Conservation (phyloP, 2,113 vertebrate species). For the Ptychochromis oligacanthus region DNA sequence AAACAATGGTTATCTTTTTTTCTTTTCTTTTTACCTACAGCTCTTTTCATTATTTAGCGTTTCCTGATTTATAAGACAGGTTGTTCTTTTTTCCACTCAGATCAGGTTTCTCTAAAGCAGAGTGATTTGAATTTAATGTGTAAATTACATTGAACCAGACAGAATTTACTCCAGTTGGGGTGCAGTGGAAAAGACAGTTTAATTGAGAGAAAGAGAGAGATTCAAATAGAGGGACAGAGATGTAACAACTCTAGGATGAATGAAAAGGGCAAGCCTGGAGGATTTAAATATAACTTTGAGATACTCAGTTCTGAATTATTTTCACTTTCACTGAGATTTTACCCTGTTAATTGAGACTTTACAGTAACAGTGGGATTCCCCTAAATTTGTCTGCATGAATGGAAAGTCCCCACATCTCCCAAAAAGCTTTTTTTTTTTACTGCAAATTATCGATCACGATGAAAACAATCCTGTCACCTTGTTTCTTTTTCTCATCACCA, state of each 20-base stretch:
- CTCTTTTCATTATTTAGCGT: conserved; percentile 21
- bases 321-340: conserved; percentile 22
- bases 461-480: neutral
- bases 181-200: conserved; percentile 14
- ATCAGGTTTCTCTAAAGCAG: neutral
- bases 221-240: conserved; percentile 9
- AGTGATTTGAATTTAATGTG: conserved; percentile 15
- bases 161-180: conserved; percentile 12
- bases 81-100: neutral
- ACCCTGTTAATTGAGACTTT: conserved; percentile 3
- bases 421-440: neutral
- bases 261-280: conserved; percentile 47
- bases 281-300: conserved; percentile 47
- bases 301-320: conserved; percentile 22
- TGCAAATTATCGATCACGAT: neutral
- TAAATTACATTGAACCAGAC: conserved; percentile 13
- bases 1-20: neutral
- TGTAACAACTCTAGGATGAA: conserved; percentile 26
- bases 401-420: neutral
- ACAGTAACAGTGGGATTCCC: conserved; percentile 15
- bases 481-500: neutral
- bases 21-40: conserved; percentile 7
- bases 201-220: conserved; percentile 6
- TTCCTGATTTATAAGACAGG: conserved; percentile 26
- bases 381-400: neutral